phyloP scores from a whole-genome alignment of 2,113 vertebrate genomes.

The Setophaga petechia region DNA sequence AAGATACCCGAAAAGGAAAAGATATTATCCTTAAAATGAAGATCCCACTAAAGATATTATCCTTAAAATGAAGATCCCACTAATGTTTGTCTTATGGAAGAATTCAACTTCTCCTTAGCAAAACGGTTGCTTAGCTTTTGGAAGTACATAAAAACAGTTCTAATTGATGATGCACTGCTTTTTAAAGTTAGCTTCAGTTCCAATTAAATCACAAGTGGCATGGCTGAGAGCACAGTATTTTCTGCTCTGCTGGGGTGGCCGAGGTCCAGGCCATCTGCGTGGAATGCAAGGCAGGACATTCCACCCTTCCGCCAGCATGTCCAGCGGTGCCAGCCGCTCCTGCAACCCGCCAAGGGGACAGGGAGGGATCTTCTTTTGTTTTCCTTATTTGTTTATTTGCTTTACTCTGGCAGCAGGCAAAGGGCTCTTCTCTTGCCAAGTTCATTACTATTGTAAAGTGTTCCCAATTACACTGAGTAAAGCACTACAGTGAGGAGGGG shows the following conservation, averaged over 20 bases:
- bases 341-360: conserved; percentile 23
- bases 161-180: not conserved
- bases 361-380: conserved; percentile 61
- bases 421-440: conserved; percentile 53
- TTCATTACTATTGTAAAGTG: conserved; percentile 65
- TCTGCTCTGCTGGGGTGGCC: conserved; percentile 44
- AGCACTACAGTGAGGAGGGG: not conserved
- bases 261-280: conserved; percentile 58
- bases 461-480: conserved; percentile 44
- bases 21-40: not conserved
- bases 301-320: conserved; percentile 51
- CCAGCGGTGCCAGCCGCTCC: conserved; percentile 62
- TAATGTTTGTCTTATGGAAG: not conserved
- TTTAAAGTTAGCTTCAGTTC: not conserved
- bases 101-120: not conserved
- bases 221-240: not conserved
- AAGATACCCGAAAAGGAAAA: not conserved
- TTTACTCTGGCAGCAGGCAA: conserved; percentile 64
- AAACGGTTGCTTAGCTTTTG: not conserved
- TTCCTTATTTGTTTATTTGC: conserved; percentile 68
- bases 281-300: conserved; percentile 54
- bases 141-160: not conserved
- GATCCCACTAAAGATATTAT: not conserved
- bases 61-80: not conserved
- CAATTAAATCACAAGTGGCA: conserved; percentile 34